Base-by-base conservation (phyloP, 2,888 invertebrate species). In the Anoplius nigerrimus region DNA sequence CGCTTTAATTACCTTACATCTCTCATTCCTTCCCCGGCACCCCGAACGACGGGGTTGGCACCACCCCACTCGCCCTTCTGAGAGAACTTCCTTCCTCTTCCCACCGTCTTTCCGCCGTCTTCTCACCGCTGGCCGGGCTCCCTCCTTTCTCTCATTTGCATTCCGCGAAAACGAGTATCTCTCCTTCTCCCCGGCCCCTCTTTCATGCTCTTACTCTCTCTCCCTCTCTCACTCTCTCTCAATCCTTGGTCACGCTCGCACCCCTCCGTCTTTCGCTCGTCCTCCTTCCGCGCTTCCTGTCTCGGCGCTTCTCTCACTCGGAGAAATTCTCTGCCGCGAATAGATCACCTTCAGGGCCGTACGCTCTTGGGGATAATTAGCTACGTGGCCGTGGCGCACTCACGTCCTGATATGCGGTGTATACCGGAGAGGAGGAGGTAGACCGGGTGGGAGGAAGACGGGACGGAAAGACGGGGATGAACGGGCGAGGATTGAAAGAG, bases 1-100 rank as follows among this genome's bases (percentile, higher is more conserved):
- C 86, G 86, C 87, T 86, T 87, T 87, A 87, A 87, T 87, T 87
- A 88, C 88, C 86, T 86, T 85, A 85, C 88, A 87, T 87, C 87
- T 87, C 88, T 88, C 85, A 86, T 87, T 86, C 82, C 84, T 79
- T 76, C 78, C 73, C 74, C 55, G 74, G 70, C 72, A 71, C 79
- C 72, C 76, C 80, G 76, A 78, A 74, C 57, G 71, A 65, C 60
- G 67, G n/a, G 58, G 22, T 21, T 57, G 56, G 48, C 18, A 18
- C 48, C 48, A 48, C 16, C 48, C 48, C 48, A 48, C 18, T 48
- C 48, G 48, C 48, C 56, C 56, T 45, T 43, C 56, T 56, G 56
- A 53, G 55, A 59, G 60, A 64, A 65, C 27, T 69, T 58, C 62
- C 63, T 65, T 56, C 73, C 66, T 57, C 48, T 69, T 56, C 42